phyloP scores from a whole-genome alignment of 2,888 invertebrate genomes.

The Leptopilina syphax region DNA sequence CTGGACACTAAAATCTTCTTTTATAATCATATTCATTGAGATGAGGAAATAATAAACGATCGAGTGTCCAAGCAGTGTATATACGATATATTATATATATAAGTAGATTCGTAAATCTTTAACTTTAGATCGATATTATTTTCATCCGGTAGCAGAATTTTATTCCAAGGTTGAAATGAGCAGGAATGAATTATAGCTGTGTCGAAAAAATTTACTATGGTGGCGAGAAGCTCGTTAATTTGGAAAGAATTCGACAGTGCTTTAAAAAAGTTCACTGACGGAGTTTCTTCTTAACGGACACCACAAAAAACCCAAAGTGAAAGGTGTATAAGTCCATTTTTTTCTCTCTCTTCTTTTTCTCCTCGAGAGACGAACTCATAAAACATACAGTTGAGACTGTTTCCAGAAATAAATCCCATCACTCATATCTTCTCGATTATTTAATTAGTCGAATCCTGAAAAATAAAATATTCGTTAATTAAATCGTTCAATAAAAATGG shows the following conservation, averaged over 20 bases:
- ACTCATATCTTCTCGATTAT: slow-evolving; percentile 1
- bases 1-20: too few relatives aligned
- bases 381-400: neutral
- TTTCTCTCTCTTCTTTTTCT: neutral
- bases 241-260: slow-evolving; percentile 32
- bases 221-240: slow-evolving; percentile 39
- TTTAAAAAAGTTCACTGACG: neutral
- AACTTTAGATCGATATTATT: slow-evolving; percentile 58
- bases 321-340: neutral
- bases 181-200: slow-evolving; percentile 23
- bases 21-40: too few relatives aligned
- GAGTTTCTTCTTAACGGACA: neutral
- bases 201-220: slow-evolving; percentile 37
- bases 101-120: slow-evolving; percentile 56
- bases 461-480: too few relatives aligned
- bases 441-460: too few relatives aligned
- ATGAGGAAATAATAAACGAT: neutral
- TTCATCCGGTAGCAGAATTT: slow-evolving; percentile 51
- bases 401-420: neutral
- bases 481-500: too few relatives aligned
- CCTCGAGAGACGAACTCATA: neutral
- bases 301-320: neutral
- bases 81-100: too few relatives aligned
- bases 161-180: slow-evolving; percentile 23
- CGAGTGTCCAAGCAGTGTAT: neutral